Evolutionary conservation across 2,888 invertebrate species (phyloP).

Genomic region (Spodoptera exigua): DNA sequence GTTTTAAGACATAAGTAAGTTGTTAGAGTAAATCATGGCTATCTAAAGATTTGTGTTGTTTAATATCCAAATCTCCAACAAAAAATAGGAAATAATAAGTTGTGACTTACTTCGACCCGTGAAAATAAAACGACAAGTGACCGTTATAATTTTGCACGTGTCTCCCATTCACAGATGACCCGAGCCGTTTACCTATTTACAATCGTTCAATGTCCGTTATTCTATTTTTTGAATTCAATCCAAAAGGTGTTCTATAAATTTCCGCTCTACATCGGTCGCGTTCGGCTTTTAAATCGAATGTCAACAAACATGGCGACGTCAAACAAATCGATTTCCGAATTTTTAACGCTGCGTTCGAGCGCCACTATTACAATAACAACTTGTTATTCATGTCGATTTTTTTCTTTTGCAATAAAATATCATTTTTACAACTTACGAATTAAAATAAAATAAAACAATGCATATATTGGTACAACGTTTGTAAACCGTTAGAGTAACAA

Average conservation of each 20-base stretch:
- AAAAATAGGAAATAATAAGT: conserved; percentile 32
- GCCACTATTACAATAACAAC: conserved; percentile 60
- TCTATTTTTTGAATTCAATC: conserved; percentile 72
- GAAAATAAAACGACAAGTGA: conserved; percentile 56
- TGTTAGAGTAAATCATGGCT: no score
- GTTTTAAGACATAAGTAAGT: no score
- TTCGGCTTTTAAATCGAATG: conserved; percentile 74
- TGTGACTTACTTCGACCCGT: conserved; percentile 37
- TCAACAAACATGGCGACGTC: conserved; percentile 81
- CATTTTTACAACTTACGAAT: conserved; percentile 44
- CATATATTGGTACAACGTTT: conserved; percentile 52
- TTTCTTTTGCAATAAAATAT: conserved; percentile 54
- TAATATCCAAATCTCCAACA: conserved; percentile 25
- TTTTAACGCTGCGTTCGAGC: conserved; percentile 69
- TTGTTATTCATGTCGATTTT: conserved; percentile 55
- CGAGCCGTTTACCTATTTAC: conserved; percentile 69
- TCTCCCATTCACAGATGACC: conserved; percentile 67
- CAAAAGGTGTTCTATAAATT: conserved; percentile 73
- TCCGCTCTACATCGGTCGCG: conserved; percentile 69
- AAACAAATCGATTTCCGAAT: conserved; percentile 79
- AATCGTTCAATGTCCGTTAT: conserved; percentile 66
- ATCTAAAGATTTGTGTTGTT: conserved; percentile 10
- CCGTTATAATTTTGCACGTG: conserved; percentile 73
- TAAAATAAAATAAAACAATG: conserved; percentile 53
- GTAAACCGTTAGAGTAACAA: conserved; percentile 71